Evolutionary conservation across 2,797 vertebrate species (phyloP).

Genomic region (Cuniculus paca): DNA sequence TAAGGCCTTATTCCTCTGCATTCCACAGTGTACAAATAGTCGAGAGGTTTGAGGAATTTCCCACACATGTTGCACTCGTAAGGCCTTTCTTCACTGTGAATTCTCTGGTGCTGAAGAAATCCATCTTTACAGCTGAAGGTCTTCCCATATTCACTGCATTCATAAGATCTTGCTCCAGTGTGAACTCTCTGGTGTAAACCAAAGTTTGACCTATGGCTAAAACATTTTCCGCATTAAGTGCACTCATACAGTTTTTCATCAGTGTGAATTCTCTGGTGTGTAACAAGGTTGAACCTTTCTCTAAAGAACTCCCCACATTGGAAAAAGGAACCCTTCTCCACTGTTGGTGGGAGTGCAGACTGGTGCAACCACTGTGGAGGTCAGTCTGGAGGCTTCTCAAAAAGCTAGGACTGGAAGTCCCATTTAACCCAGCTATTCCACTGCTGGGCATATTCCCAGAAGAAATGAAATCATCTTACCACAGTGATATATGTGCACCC

Average conservation of each 20-base stretch:
- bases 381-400: too few relatives aligned
- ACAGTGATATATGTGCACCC: too few relatives aligned
- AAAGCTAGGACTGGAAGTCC: too few relatives aligned
- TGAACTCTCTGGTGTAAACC: background rate
- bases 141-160: background rate
- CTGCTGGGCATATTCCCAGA: too few relatives aligned
- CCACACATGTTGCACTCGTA: background rate
- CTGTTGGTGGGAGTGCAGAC: too few relatives aligned
- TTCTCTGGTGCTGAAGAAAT: background rate
- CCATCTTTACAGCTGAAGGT: background rate
- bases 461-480: too few relatives aligned
- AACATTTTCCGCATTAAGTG: background rate
- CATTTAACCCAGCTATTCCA: too few relatives aligned
- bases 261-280: background rate
- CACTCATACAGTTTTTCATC: background rate
- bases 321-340: too few relatives aligned
- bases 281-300: background rate
- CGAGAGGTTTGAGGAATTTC: too few relatives aligned
- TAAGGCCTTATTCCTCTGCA: background rate
- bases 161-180: background rate
- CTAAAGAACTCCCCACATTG: background rate
- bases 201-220: background rate
- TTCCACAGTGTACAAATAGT: background rate
- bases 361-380: too few relatives aligned
- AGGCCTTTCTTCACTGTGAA: background rate